phyloP scores from a whole-genome alignment of 2,888 invertebrate species.

The Cheilosia soror region DNA sequence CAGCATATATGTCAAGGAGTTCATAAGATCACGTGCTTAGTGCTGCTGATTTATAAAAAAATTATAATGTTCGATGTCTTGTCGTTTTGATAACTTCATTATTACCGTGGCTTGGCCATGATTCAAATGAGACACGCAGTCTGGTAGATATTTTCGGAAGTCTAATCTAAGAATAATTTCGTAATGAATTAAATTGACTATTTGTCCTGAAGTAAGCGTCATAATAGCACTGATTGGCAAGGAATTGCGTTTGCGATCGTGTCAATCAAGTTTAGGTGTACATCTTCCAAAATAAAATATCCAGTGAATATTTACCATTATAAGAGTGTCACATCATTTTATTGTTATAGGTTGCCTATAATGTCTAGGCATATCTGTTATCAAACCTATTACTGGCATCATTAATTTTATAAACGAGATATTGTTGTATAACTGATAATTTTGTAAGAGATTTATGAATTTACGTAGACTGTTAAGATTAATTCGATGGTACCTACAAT shows the following conservation, averaged over 20 bases:
- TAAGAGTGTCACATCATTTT: too few species aligned
- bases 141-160: slow-evolving; percentile 13
- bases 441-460: too few species aligned
- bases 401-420: too few species aligned
- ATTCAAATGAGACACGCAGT: slow-evolving; percentile 18
- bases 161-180: background rate
- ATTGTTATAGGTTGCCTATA: too few species aligned
- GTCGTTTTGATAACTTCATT: slow-evolving; percentile 4
- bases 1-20: slow-evolving; percentile 14
- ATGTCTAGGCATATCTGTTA: too few species aligned
- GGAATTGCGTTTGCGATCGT: background rate
- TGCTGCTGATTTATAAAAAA: background rate
- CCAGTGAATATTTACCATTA: too few species aligned
- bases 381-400: too few species aligned
- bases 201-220: background rate
- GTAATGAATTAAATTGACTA: background rate
- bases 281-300: too few species aligned
- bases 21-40: slow-evolving; percentile 10
- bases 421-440: too few species aligned
- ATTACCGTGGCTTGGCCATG: background rate
- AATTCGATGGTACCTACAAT: too few species aligned
- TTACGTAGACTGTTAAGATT: too few species aligned
- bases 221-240: background rate
- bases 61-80: background rate
- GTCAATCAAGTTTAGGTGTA: background rate